Base-by-base conservation (phyloP, 2,113 vertebrate genomes). In the Caracal caracal region DNA sequence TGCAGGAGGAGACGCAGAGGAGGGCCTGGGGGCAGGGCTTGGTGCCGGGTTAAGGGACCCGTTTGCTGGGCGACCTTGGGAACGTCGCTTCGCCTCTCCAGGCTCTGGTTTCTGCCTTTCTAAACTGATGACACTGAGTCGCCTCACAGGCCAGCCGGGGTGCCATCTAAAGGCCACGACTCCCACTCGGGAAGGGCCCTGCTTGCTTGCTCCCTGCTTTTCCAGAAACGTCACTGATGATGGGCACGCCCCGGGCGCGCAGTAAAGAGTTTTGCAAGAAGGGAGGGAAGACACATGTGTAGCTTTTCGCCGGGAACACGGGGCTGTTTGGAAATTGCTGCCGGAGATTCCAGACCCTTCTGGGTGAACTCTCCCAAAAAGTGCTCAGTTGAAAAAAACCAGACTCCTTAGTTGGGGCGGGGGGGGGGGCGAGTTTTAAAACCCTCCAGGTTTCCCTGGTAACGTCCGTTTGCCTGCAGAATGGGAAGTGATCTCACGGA, bases 151-250 rank as follows among this genome's bases (percentile, higher is more conserved):
- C 43, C 30, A 16, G 0, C 37, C 3, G 13, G 3, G 12, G 1
- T 9, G 47, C 1, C 30, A 28, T 5, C 5, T 5, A 1, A 24
- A 16, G 10, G 9, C 28, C 22, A 1, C 0, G 43, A 4, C 20
- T 26, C 3, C 51, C 47, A 10, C n/a, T 0, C 0, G 10, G 66
- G 70, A 65, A 47, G 53, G 61, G n/a, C 37, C 30, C 19, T 9
- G 22, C 43, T 11, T 11, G 30, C 63, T n/a, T 5, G 13, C n/a
- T n/a, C 6, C 8, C 61, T n/a, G 73, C 20, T 49, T 47, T 63
- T 47, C 40, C 40, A 81, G 49, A 85, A 30, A 65, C 35, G 12
- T 9, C 17, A 37, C 16, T 2, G 30, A 1, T 4, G 33, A 20
- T 0, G 1, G 56, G 28, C 30, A 26, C 37, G 10, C 11, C 26